Percentiles rank a stretch among this genome's conserved stretches.
Evolutionary conservation across 2,888 invertebrate genomes (phyloP).

Genomic region (Glomeris marginata): DNA sequence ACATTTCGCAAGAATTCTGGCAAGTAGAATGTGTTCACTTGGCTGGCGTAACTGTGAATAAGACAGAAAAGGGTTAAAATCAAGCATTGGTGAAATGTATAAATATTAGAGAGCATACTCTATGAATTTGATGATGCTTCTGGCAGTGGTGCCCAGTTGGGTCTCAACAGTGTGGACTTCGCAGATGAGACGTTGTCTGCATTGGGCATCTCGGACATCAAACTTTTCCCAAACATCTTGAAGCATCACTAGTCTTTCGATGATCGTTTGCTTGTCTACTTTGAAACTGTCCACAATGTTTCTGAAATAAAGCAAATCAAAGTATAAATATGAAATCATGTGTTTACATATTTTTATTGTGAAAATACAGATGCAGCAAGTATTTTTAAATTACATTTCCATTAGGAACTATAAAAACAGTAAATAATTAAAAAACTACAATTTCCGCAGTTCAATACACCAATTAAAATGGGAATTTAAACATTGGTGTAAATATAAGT

Average conservation of each 20-base stretch:
- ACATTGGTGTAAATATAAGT: too few relatives aligned
- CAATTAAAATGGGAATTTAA: too few relatives aligned
- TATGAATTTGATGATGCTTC: conserved; percentile 7
- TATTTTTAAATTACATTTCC: too few relatives aligned
- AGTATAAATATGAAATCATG: too few relatives aligned
- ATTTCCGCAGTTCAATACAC: too few relatives aligned
- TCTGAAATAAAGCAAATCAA: too few relatives aligned
- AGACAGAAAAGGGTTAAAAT: neutral
- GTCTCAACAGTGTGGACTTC: conserved; percentile 8
- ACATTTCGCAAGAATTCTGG: neutral
- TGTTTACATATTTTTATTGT: too few relatives aligned
- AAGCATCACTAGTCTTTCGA: conserved; percentile 6
- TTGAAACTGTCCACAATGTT: conserved; percentile 3
- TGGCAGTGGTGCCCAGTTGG: conserved; percentile 7
- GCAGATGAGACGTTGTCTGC: conserved; percentile 9
- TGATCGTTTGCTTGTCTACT: conserved; percentile 1
- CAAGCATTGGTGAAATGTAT: neutral
- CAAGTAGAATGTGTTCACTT: conserved; percentile 3
- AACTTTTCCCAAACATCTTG: conserved; percentile 10
- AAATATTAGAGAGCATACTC: conserved; percentile 2
- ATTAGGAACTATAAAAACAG: too few relatives aligned
- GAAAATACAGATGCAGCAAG: too few relatives aligned
- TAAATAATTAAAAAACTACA: too few relatives aligned
- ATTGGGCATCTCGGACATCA: conserved; percentile 8
- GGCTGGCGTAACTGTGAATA: conserved; percentile 7